Base-by-base conservation (phyloP, 1,140 invertebrate genomes). In the Artemia franciscana region DNA sequence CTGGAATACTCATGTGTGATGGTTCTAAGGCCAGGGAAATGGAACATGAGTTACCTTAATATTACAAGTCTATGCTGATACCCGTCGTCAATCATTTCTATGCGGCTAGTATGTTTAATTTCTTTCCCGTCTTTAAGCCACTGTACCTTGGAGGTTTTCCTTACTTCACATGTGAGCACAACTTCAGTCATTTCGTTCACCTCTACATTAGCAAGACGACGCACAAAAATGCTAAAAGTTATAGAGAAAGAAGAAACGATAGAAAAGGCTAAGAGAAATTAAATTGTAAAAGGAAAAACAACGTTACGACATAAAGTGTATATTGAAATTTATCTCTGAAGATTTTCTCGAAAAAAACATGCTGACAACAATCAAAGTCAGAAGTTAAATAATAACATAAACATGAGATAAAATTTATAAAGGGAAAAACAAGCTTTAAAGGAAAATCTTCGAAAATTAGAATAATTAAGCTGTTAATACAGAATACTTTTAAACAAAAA, bases 71-170 rank as follows among this genome's bases (percentile, higher is more conserved):
- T 86, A 68, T 91, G 88, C 12, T 78, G 78, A 62, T 82, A 80
- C 9, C 86, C 86, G 73, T 91, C 86, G 69, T 91, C 84, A 62
- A 86, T 82, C 51, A 90, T 78, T 70, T 88, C 84, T 60, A 86
- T 80, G 69, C 88, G 84, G 70, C 91, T 86, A 82, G 87, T 88
- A 57, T 86, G 86, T 67, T 82, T 86, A 1, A 90, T 77, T 72
- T 88, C 85, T 67, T 83, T 82, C 24, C 81, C 78, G 67, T 88
- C 83, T 64, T 84, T 82, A 74, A 80, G 86, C 89, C 89, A 93
- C 70, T 82, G 86, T 3, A 89, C 88, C 1, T 83, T 80, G 0
- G 87, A 82, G 0, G 85, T 86, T 68, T 88, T 85, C 0, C 86
- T 88, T 28, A 86, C 89, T 71, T 88, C 84, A 69, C 87, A 91